Evolutionary conservation across 2,113 vertebrate species (phyloP), one percentile per base, ranked within the genome.

Genomic region (Odobenus rosmarus): DNA sequence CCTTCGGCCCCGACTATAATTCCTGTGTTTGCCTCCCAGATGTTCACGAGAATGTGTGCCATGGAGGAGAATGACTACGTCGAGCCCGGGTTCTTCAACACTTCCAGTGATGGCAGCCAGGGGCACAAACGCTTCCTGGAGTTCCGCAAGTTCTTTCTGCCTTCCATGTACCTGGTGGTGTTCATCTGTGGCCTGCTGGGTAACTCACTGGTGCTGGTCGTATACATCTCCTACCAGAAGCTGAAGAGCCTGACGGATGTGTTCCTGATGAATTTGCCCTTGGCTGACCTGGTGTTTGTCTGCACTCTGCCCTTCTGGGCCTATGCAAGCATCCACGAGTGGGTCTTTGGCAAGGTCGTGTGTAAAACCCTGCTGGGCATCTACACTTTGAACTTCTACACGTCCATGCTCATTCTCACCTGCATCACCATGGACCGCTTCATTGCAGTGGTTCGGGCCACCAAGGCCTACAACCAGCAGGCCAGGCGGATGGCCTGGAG

Each of bases 191-290:
- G 98, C 26, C 88, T 99, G 90, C 21, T 97, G 86, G 98, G 98
- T 62, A 99, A 99, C 7, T 18, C 72, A 0, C 83, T 98, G 42
- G 96, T 98, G 90, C 97, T 99, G 26, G 69, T 97, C 2, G 94
- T 97, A 39, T 96, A 98, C 4, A 12, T 97, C 84, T 98, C 98
- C 95, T 98, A 97, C 21, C 95, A 97, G 96, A 99, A 98, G 95
- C 76, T 95, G 55, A 98, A 95, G 94, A 98, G 2, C 0, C 23
- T 98, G 46, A 98, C 98, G 1, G 98, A 99, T 5, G 14, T 98
- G 53, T 94, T 98, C 95, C 97, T 99, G 89, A 55, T 98, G 79
- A 99, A 99, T 7, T 16, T 99, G 88, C 97, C 98, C 24, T n/a
- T 97, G 93, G 98, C 98, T 0, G 98, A 99, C 88, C 97, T 98